Evolutionary conservation across 1,140 invertebrate genomes (phyloP).

Genomic region (Sipha flava): DNA sequence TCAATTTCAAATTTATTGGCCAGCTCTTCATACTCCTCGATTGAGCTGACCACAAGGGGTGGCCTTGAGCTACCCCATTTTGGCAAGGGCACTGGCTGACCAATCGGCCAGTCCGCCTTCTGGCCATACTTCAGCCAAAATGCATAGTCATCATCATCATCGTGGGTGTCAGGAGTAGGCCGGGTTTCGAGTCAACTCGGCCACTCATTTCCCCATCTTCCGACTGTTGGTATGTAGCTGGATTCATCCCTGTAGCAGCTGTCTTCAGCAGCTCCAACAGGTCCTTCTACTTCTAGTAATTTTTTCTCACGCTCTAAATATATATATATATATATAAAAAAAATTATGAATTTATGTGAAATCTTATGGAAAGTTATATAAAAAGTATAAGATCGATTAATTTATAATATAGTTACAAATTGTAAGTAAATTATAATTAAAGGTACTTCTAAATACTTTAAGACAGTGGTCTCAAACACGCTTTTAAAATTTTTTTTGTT

Average conservation of each 20-base stretch:
- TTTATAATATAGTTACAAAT: too few relatives aligned
- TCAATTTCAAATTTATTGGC: conserved; percentile 63
- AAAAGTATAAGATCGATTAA: too few relatives aligned
- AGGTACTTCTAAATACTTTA: too few relatives aligned
- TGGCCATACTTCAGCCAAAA: conserved; percentile 31
- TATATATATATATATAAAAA: not conserved
- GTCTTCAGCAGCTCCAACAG: conserved; percentile 47
- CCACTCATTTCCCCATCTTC: conserved; percentile 80
- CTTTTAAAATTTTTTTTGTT: too few relatives aligned
- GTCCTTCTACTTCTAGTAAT: conserved; percentile 48
- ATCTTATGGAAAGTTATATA: too few relatives aligned
- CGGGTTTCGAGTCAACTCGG: conserved; percentile 75
- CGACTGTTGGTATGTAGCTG: conserved; percentile 63
- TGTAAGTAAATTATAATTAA: too few relatives aligned
- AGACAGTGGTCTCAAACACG: too few relatives aligned
- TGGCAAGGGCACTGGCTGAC: conserved; percentile 59
- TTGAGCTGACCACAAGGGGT: conserved; percentile 49
- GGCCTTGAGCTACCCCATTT: conserved; percentile 51
- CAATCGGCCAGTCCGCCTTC: conserved; percentile 49
- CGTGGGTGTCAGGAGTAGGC: not conserved
- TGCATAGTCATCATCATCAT: conserved; percentile 23
- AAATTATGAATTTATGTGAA: too few relatives aligned
- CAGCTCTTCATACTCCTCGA: conserved; percentile 69
- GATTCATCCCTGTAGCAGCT: conserved; percentile 54
- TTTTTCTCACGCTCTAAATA: conserved; percentile 50